phyloP scores from a whole-genome alignment of 2,888 invertebrate genomes.

The Parelbella ahira region DNA sequence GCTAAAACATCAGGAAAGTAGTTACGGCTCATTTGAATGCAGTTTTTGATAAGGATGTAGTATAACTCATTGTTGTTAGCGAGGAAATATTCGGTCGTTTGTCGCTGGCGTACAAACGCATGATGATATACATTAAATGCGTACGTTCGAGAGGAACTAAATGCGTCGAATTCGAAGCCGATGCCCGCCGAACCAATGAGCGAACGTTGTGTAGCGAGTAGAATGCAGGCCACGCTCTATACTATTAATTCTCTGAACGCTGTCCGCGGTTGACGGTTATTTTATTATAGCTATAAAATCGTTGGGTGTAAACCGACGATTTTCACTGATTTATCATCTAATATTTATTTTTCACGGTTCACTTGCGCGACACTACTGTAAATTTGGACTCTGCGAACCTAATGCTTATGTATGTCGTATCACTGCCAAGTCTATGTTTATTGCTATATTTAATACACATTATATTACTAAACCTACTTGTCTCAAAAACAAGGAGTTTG shows the following conservation, averaged over 20 bases:
- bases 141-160: constrained; percentile 35
- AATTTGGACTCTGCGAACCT: constrained; percentile 55
- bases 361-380: constrained; percentile 49
- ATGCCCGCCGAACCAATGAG: constrained; percentile 42
- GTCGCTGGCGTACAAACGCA: too few species aligned
- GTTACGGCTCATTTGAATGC: too few species aligned
- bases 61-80: too few species aligned
- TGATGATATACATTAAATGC: background rate
- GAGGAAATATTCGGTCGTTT: too few species aligned
- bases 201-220: constrained; percentile 49
- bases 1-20: too few species aligned
- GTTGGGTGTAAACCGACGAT: constrained; percentile 62
- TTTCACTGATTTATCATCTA: constrained; percentile 71
- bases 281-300: constrained; percentile 76
- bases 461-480: too few species aligned
- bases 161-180: constrained; percentile 55
- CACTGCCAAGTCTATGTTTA: constrained; percentile 8
- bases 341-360: constrained; percentile 76
- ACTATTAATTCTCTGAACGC: constrained; percentile 65
- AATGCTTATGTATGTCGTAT: constrained; percentile 31
- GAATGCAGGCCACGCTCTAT: constrained; percentile 60
- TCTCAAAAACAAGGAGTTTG: constrained; percentile 38
- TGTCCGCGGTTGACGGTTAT: constrained; percentile 70
- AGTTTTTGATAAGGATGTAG: too few species aligned
- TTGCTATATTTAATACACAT: too few species aligned